Conservation (phyloP, 2,888 invertebrate genomes). For the Dasysyrphus albostriatus region DNA sequence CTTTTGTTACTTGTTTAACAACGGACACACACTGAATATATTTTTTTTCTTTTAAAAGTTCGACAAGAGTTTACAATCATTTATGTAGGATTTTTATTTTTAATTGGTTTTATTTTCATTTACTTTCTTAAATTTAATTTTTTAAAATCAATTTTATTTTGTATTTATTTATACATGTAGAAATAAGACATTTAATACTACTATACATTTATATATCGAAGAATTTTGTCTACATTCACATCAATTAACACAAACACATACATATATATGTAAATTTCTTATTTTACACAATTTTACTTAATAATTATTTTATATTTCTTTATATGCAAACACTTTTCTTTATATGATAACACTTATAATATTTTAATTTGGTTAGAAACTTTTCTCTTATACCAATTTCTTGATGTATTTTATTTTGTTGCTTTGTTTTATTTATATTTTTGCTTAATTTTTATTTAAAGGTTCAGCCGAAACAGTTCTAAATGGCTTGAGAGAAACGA, state of each 20-base stretch:
- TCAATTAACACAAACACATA: conserved; percentile 35
- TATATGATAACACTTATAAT: conserved; percentile 54
- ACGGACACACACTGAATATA: conserved; percentile 41
- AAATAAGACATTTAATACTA: conserved; percentile 33
- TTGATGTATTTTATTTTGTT: neutral
- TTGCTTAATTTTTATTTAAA: conserved; percentile 13
- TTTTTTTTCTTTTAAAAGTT: conserved; percentile 33
- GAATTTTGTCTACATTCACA: conserved; percentile 38
- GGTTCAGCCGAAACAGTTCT: conserved; percentile 41
- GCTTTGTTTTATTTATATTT: too few species aligned
- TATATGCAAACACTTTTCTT: conserved; percentile 60
- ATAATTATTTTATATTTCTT: conserved; percentile 17
- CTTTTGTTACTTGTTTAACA: conserved; percentile 50
- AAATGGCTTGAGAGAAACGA: conserved; percentile 2
- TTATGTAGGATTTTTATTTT: neutral
- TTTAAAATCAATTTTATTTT: conserved; percentile 24
- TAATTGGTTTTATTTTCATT: conserved; percentile 3
- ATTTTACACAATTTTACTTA: conserved; percentile 19
- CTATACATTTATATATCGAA: conserved; percentile 27
- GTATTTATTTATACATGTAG: conserved; percentile 23
- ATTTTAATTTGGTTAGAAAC: conserved; percentile 24
- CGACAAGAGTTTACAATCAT: conserved; percentile 26
- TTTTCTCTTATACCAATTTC: conserved; percentile 22
- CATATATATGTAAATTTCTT: conserved; percentile 2
- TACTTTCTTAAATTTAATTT: neutral